Conservation (phyloP, 92 coral and sea anemone genomes). For the Porites rus region DNA sequence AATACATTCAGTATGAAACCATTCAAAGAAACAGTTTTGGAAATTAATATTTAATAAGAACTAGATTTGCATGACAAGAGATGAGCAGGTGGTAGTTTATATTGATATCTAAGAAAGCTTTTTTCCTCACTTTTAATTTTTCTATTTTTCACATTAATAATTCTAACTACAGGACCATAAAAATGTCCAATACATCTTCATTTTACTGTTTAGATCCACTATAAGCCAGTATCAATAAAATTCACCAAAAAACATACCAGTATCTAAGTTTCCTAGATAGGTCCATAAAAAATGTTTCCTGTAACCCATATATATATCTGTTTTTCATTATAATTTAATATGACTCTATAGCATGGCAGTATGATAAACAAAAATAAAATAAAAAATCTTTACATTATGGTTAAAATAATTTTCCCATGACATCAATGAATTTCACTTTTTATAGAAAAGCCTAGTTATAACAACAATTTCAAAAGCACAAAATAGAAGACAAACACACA, state of each 20-base stretch:
- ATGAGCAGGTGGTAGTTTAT: constrained; percentile 23
- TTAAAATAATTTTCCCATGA: too few species aligned
- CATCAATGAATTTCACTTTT: too few species aligned
- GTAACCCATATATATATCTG: not conserved
- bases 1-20: constrained; percentile 9
- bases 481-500: too few species aligned
- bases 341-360: not conserved
- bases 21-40: constrained; percentile 32
- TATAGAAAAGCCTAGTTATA: too few species aligned
- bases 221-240: not conserved
- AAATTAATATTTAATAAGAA: constrained; percentile 58
- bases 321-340: not conserved
- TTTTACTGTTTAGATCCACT: not conserved
- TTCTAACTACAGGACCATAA: not conserved
- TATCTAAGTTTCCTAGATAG: not conserved
- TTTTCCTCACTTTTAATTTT: constrained; percentile 5
- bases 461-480: too few species aligned
- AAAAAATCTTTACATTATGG: too few species aligned
- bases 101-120: constrained; percentile 30
- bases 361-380: not conserved
- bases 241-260: not conserved
- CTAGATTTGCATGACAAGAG: constrained; percentile 66
- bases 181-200: not conserved
- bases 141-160: not conserved
- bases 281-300: not conserved